Evolutionary conservation across 2,113 vertebrate species (phyloP), one percentile per base, ranked within the genome.

Genomic region (Archocentrus centrarchus): DNA sequence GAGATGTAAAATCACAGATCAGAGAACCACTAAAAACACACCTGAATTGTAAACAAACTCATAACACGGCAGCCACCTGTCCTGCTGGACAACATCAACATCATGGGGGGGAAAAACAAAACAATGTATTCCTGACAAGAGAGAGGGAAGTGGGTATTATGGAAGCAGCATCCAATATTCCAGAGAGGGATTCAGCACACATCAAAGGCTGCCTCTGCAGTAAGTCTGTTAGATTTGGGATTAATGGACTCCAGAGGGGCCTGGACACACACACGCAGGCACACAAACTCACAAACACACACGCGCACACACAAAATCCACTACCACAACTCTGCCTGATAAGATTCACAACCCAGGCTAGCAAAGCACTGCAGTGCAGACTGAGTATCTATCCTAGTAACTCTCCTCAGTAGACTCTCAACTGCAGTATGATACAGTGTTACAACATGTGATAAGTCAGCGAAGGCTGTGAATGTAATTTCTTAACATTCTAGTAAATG

Each of bases 1-100:
- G 89, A 93, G 86, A 94, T 96, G 95, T 95, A 94, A 94, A 95
- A 96, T 95, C 93, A 95, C 93, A 94, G 92, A 95, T 95, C 92
- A 93, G 81, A 93, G 90, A 87, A 89, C 85, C 86, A 87, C 82
- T 77, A 59, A 89, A 91, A 90, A 90, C 83, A 93, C 93, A 95
- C 95, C 92, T 95, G 91, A 83, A 86, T 88, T 62, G 89, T 92
- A 93, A 94, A 94, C 92, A 95, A 87, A 92, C 83, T 93, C 88
- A 91, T 83, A 90, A 91, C 90, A 85, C 22, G 5, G 50, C 80
- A 83, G 85, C 89, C 89, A 90, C 91, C 88, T 93, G 93, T 92
- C 83, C 81, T 85, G 81, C 83, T 20, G 86, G 91, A 88, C 88
- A 82, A 81, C 70, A 84, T 58, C 2, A 35, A 57, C 61, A 20